These are phyloP conservation scores for Passer domesticus DNA, from an alignment of 2,113 vertebrate genomes.

Conservation along the genomic window DNA sequence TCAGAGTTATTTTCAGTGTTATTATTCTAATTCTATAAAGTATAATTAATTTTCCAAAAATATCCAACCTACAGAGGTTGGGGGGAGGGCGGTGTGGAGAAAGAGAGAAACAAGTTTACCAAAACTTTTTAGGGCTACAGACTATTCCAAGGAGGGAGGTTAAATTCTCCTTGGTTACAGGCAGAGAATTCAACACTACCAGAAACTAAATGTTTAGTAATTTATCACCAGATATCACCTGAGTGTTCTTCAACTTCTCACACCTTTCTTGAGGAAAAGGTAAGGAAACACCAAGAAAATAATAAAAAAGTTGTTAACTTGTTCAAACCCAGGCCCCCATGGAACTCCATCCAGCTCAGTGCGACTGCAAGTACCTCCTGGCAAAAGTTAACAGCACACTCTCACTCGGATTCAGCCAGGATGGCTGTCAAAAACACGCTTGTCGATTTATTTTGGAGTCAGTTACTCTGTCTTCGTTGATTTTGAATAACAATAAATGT, in stretches of 20 bases:
- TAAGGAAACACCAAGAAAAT: background rate
- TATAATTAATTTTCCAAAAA: conserved; percentile 53
- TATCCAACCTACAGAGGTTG: background rate
- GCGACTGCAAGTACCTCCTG: background rate
- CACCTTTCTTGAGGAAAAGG: background rate
- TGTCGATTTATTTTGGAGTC: background rate
- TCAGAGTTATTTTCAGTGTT: conserved; percentile 21
- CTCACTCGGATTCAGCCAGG: background rate
- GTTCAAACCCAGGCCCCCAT: background rate
- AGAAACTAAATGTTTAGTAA: background rate
- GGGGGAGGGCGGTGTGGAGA: background rate
- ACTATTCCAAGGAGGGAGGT: background rate
- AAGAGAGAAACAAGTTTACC: conserved; percentile 14
- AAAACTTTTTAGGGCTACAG: conserved; percentile 4
- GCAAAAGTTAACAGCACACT: background rate
- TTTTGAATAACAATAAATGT: conserved; percentile 33
- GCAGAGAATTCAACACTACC: background rate
- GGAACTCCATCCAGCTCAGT: background rate
- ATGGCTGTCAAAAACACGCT: background rate
- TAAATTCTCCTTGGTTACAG: background rate
- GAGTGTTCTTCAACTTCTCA: background rate
- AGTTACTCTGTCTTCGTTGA: background rate
- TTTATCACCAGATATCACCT: background rate
- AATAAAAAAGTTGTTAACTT: background rate
- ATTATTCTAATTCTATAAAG: conserved; percentile 23